Evolutionary conservation across 2,797 vertebrate genomes (phyloP).

Genomic region (Emydoidea blandingii): DNA sequence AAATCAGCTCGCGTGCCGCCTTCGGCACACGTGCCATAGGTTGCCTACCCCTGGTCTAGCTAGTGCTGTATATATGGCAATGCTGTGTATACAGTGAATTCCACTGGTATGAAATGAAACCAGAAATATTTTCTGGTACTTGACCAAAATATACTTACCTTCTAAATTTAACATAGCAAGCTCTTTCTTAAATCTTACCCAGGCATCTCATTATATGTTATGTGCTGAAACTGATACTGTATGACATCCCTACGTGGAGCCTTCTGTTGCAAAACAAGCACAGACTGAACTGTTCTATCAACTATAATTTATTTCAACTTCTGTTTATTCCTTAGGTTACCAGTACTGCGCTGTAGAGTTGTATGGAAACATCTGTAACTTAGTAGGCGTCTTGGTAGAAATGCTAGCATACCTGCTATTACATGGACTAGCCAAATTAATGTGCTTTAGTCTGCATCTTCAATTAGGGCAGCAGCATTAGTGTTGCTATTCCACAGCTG

Average conservation of each 20-base stretch:
- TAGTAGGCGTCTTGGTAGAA: constrained; percentile 22
- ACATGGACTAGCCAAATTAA: constrained; percentile 52
- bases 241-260: neutral
- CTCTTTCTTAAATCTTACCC: constrained; percentile 18
- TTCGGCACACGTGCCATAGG: too few relatives aligned
- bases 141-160: neutral
- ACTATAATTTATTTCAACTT: constrained; percentile 8
- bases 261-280: neutral
- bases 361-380: constrained; percentile 28
- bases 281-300: neutral
- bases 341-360: neutral
- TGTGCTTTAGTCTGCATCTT: constrained; percentile 41
- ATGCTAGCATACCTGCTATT: constrained; percentile 35
- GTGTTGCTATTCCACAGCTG: constrained; percentile 34
- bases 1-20: too few relatives aligned
- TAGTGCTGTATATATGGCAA: neutral
- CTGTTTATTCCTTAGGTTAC: constrained; percentile 35
- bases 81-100: neutral
- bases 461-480: constrained; percentile 62
- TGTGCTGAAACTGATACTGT: neutral
- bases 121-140: neutral
- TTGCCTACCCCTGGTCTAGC: neutral
- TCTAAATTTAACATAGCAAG: neutral
- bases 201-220: neutral
- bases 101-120: neutral